Evolutionary conservation across 1,140 invertebrate species (phyloP).

Genomic region (Drosophila lini): DNA sequence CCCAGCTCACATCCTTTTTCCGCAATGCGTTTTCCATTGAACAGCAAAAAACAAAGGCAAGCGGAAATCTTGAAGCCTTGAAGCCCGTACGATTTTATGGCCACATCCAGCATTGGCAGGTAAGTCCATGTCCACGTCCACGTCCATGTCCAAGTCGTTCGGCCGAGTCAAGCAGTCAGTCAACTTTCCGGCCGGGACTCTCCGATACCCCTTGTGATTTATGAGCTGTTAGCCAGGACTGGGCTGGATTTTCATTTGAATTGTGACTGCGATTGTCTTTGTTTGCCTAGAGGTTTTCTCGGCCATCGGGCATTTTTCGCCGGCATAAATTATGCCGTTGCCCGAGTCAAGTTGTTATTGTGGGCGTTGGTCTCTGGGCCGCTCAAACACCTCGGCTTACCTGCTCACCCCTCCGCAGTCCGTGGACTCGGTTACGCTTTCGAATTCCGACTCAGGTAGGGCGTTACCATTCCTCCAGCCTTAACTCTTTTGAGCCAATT

Average conservation of each 20-base stretch:
- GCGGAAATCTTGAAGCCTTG: conserved; percentile 55
- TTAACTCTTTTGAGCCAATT: conserved; percentile 80
- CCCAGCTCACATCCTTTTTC: conserved; percentile 70
- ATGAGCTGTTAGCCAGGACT: conserved; percentile 62
- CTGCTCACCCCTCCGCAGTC: conserved; percentile 11
- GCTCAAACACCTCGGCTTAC: conserved; percentile 38
- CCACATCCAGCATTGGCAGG: conserved; percentile 37
- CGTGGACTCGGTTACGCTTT: conserved; percentile 11
- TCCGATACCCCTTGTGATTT: conserved; percentile 60
- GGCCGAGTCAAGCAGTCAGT: conserved; percentile 75
- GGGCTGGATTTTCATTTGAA: conserved; percentile 72
- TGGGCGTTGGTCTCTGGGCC: conserved; percentile 60
- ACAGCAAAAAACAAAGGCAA: conserved; percentile 50
- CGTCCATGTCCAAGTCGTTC: neutral
- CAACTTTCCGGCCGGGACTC: conserved; percentile 56
- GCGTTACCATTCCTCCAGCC: conserved; percentile 54
- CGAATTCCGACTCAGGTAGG: conserved; percentile 11
- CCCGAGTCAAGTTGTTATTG: conserved; percentile 80
- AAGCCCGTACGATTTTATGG: conserved; percentile 54
- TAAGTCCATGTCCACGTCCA: conserved; percentile 11
- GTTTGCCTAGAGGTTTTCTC: conserved; percentile 53
- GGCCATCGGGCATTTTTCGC: conserved; percentile 45
- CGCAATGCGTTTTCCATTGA: conserved; percentile 77
- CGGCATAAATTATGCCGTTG: conserved; percentile 74
- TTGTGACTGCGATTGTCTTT: conserved; percentile 56